Conservation (phyloP, 2,113 vertebrate species). For the Progne subis region DNA sequence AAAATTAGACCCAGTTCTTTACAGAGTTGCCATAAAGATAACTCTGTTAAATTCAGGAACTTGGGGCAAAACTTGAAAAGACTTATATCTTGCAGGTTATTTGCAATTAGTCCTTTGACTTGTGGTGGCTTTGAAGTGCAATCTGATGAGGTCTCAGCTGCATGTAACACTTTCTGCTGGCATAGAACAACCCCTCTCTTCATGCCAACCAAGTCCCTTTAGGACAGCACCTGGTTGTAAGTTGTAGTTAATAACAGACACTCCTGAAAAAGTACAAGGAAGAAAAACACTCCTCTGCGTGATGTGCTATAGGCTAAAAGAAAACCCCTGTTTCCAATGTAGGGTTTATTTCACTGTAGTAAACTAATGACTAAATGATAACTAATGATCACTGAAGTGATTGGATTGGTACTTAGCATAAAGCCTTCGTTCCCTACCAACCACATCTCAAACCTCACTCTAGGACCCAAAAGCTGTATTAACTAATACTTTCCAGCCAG, state of each 20-base stretch:
- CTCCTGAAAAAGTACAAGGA: neutral
- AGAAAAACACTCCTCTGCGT: accelerated
- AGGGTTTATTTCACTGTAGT: neutral
- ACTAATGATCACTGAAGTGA: neutral
- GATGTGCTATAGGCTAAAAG: neutral
- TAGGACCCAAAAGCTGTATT: neutral
- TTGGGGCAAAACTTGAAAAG: neutral
- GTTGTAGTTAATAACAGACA: neutral
- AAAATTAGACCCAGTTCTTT: neutral
- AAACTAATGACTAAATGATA: neutral
- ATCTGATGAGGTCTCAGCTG: neutral
- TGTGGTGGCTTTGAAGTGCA: neutral
- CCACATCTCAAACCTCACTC: neutral
- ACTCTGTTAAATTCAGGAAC: neutral
- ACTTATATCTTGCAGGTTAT: neutral
- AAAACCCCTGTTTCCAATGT: neutral
- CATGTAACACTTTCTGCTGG: neutral
- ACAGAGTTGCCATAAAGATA: neutral
- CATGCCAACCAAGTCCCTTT: neutral
- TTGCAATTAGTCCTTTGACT: neutral
- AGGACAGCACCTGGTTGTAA: neutral
- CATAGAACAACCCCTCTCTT: neutral
- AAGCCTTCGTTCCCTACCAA: neutral
- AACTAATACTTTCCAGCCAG: neutral
- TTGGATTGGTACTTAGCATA: neutral